Conservation (phyloP, 2,113 vertebrate species). For the Halichoeres trimaculatus region DNA sequence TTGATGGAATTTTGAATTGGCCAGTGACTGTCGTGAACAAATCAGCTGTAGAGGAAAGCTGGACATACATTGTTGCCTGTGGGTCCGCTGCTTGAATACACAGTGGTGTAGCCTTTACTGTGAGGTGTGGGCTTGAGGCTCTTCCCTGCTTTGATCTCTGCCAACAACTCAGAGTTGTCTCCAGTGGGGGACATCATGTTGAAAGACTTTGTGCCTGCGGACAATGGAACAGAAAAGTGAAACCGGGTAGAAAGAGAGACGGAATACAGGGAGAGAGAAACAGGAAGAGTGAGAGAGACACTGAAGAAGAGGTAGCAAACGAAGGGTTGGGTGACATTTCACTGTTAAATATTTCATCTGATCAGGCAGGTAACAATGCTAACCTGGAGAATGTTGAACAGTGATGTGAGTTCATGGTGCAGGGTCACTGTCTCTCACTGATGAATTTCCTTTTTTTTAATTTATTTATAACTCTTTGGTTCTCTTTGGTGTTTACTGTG, state of each 20-base stretch:
- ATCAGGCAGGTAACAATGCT: conserved; percentile 61
- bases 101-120: conserved; percentile 94
- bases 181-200: conserved; percentile 99
- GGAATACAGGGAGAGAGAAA: conserved; percentile 37
- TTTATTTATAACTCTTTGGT: background rate
- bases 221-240: conserved; percentile 55
- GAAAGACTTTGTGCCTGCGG: conserved; percentile 95
- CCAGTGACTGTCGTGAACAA: background rate
- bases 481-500: no score
- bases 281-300: conserved; percentile 45
- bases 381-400: conserved; percentile 37
- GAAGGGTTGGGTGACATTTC: conserved; percentile 64
- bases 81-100: conserved; percentile 90
- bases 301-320: conserved; percentile 36
- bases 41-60: background rate
- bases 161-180: conserved; percentile 97
- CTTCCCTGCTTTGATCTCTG: conserved; percentile 98
- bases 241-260: conserved; percentile 56
- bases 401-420: conserved; percentile 45
- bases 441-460: conserved; percentile 14
- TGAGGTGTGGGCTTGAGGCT: conserved; percentile 95
- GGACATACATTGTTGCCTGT: conserved; percentile 85
- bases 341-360: conserved; percentile 76
- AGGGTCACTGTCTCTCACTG: conserved; percentile 3
- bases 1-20: background rate